Percentiles rank a stretch among this genome's conserved stretches.
These are phyloP conservation scores for Apteryx mantelli DNA, from an alignment of 2,113 vertebrate species.

Conservation along the genomic window DNA sequence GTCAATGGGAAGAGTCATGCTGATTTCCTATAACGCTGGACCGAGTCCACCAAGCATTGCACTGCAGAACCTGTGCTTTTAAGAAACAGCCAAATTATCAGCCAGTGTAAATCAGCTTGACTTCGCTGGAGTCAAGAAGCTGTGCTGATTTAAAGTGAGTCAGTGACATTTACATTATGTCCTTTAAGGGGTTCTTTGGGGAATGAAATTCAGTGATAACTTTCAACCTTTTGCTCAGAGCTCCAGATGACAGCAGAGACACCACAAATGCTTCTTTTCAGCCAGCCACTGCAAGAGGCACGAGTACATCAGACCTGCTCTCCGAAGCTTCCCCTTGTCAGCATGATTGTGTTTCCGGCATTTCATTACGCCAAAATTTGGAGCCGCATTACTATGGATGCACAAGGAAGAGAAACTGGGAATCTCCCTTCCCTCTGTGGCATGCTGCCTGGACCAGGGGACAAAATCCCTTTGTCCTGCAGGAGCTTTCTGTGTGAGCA, in stretches of 20 bases:
- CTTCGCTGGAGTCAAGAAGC: not conserved
- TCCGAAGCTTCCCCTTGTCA: not conserved
- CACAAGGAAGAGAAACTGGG: not conserved
- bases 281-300: not conserved
- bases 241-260: not conserved
- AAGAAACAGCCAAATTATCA: conserved; percentile 21
- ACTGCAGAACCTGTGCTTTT: conserved; percentile 18
- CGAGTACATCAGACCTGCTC: not conserved
- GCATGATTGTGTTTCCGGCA: not conserved
- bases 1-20: not conserved
- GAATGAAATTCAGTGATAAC: not conserved
- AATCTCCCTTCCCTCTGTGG: not conserved
- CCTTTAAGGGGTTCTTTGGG: not conserved
- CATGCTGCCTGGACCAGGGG: not conserved
- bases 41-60: not conserved
- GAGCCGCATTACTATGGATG: accelerated
- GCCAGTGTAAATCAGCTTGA: not conserved
- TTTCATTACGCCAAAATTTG: not conserved
- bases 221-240: not conserved
- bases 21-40: not conserved
- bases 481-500: not conserved
- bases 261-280: not conserved
- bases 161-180: conserved; percentile 23
- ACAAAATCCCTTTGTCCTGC: not conserved
- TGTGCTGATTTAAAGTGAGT: conserved; percentile 29